Base-by-base conservation (phyloP, 2,888 invertebrate genomes). In the Agrochola lota region DNA sequence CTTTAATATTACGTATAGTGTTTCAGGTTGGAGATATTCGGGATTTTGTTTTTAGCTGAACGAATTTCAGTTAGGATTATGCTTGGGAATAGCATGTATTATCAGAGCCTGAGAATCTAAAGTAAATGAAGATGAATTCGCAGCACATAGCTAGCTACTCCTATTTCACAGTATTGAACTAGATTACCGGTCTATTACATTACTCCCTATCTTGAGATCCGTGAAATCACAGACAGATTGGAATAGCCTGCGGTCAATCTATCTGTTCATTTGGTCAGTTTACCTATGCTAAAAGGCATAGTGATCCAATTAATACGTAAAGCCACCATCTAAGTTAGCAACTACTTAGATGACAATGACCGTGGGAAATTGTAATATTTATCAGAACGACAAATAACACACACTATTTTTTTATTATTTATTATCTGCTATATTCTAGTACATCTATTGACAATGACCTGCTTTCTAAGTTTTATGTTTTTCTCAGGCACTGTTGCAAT, bases 391-490 rank as follows among this genome's bases (percentile, higher is more conserved):
- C 20, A 78, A 12, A 30, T 64, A 30, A 63, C n/a, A 78, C 69
- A 74, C 59, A 60, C 67, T 63, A 35, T n/a, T n/a, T n/a, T n/a
- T n/a, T n/a, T n/a, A n/a, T n/a, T n/a, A n/a, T 49, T 63, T 83
- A 63, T 66, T 86, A 84, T 84, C 86, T 71, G 69, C 49, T 68
- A 71, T 72, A 67, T 75, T 83, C 84, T 79, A 86, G 70, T 75
- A 64, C 79, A 72, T 81, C 77, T 66, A 43, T 71, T 90, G 92
- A 91, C 94, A 93, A 87, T 95, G 95, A 95, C 95, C 95, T 80
- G 91, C 94, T 95, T 95, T 95, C 93, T 91, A 93, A 93, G 79
- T 75, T 87, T 74, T 81, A 89, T 82, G 89, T 91, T 92, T 92
- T 91, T 91, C 89, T 90, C 85, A 87, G 81, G 77, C 30, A 30